Evolutionary conservation across 2,113 vertebrate species (phyloP).

Genomic region (Xenotilapia longispinis): DNA sequence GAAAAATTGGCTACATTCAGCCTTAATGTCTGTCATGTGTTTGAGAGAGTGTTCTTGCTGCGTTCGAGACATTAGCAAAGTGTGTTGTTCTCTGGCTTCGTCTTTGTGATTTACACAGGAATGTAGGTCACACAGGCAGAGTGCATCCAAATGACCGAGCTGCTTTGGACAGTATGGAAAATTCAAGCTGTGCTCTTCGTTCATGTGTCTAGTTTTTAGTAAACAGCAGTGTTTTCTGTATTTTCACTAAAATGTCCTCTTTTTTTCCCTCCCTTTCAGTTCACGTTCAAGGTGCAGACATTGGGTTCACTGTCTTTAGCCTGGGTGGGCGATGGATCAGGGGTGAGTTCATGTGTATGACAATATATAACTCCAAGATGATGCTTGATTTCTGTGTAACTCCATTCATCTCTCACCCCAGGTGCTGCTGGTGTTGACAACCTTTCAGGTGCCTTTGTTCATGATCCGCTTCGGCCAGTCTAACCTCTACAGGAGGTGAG

Average conservation of each 20-base stretch:
- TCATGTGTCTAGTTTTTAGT: background rate
- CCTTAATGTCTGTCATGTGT: background rate
- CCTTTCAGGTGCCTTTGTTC: conserved; percentile 81
- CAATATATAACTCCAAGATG: background rate
- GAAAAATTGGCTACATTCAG: background rate
- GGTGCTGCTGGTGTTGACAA: conserved; percentile 84
- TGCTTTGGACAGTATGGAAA: conserved; percentile 29
- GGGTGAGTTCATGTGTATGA: conserved; percentile 70
- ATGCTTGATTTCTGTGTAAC: background rate
- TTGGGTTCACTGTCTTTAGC: conserved; percentile 79
- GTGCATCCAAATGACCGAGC: conserved; percentile 38
- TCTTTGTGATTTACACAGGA: conserved; percentile 38
- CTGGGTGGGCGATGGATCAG: conserved; percentile 85
- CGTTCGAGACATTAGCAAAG: background rate
- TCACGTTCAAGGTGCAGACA: conserved; percentile 76
- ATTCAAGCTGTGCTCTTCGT: background rate
- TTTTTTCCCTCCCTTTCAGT: conserved; percentile 51
- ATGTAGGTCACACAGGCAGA: conserved; percentile 63
- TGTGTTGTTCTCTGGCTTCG: conserved; percentile 30
- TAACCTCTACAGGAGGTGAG: conserved; percentile 85
- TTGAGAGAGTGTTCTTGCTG: background rate
- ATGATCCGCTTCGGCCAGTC: conserved; percentile 82
- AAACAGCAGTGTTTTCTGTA: background rate
- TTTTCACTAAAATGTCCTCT: background rate
- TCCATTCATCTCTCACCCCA: conserved; percentile 4